Base-by-base conservation (phyloP, 53 echinoderm and acorn worm genomes). In the Hippasteria phrygiana region DNA sequence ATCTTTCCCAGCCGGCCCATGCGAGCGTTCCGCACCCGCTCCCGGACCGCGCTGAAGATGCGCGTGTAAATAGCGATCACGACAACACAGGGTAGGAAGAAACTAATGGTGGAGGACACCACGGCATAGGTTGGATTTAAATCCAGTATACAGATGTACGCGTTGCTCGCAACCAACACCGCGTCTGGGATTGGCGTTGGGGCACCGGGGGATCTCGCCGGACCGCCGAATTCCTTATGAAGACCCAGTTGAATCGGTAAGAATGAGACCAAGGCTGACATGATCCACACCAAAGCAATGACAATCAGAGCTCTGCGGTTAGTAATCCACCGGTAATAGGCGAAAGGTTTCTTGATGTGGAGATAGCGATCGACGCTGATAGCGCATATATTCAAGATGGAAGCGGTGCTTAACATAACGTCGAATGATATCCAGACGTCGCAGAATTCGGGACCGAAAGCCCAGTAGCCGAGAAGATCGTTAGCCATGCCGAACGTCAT, bases 371-470 rank as follows among this genome's bases (percentile, higher is more conserved):
- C 99, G 32, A 96, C 96, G 76, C 99, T 99, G 29, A 99, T 99
- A 1, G 96, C 94, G 56, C 99, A 99, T 6, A 99, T 90, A 69
- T 99, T 99, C 55, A 99, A 74, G 54, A 99, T 99, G 43, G 99
- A 99, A 5, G 99, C 99, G n/a, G 99, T 99, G 71, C 96, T 96
- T 77, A 99, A 99, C 95, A 99, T 95, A 24, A 99, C 95, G 55
- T 99, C 99, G 78, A 99, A 99, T 0, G 96, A 96, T 4, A 99
- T 91, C 99, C 99, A 99, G 0, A 99, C 93, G 63, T 92, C 94
- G 80, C 99, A 99, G 69, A 99, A 99, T 32, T 91, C 88, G 18
- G 74, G 87, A 34, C 89, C 94, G 71, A 99, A 99, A 2, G 94
- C 77, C 99, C 99, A 99, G 63, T 93, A 88, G 2, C 99, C 99